phyloP scores from a whole-genome alignment of 2,888 invertebrate genomes.

The Nomada lathburiana region DNA sequence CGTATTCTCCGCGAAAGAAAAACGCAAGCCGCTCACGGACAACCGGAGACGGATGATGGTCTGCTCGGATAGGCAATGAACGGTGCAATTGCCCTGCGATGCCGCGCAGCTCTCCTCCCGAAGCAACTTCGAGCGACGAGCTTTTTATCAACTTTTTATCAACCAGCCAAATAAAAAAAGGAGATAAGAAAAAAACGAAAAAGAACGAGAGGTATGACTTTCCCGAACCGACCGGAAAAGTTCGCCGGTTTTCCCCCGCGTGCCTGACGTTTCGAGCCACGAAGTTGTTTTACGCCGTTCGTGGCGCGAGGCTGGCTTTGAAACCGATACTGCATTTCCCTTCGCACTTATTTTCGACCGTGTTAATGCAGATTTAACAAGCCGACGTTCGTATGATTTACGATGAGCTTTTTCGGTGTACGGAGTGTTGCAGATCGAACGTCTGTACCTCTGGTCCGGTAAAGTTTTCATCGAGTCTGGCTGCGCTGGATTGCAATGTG shows the following conservation, averaged over 20 bases:
- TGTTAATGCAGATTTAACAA: background rate
- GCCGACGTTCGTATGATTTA: background rate
- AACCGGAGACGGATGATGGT: slow-evolving; percentile 56
- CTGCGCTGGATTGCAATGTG: too few species aligned
- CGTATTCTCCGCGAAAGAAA: slow-evolving; percentile 62
- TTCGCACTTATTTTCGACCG: background rate
- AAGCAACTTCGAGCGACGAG: slow-evolving; percentile 33
- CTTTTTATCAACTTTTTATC: slow-evolving; percentile 29
- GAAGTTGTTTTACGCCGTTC: background rate
- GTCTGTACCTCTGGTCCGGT: too few species aligned
- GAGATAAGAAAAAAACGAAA: background rate
- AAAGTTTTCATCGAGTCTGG: too few species aligned
- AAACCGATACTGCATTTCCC: background rate
- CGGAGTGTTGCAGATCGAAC: background rate
- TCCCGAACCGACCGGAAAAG: slow-evolving; percentile 3
- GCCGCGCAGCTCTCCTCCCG: slow-evolving; percentile 17
- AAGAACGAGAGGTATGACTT: background rate
- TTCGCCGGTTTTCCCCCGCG: slow-evolving; percentile 8
- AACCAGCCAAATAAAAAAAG: background rate
- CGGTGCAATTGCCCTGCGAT: slow-evolving; percentile 43
- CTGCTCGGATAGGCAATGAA: slow-evolving; percentile 51
- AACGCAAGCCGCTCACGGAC: slow-evolving; percentile 57
- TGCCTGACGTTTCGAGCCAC: background rate
- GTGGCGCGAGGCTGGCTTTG: background rate
- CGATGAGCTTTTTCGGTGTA: background rate